Conservation (phyloP, 2,888 invertebrate genomes). For the Pasiphila rectangulata region DNA sequence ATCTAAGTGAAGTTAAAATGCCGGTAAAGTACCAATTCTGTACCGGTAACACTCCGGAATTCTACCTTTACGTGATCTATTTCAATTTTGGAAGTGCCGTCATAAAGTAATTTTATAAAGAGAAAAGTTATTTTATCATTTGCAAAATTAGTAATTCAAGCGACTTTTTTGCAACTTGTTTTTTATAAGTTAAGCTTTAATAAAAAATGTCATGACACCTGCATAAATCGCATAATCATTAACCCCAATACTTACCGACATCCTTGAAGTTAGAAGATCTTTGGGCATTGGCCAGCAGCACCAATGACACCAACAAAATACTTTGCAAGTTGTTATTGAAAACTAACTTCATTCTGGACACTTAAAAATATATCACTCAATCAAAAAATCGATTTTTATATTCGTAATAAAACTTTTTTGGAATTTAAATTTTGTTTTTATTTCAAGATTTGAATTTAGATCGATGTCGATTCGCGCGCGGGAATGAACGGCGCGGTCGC, state of each 20-base stretch:
- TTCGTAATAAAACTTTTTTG: too few species aligned
- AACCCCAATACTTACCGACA: constrained; percentile 44
- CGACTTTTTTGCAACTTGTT: too few species aligned
- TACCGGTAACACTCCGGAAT: too few species aligned
- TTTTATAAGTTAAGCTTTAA: too few species aligned
- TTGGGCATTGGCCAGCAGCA: constrained; percentile 70
- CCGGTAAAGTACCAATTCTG: too few species aligned
- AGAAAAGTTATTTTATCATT: too few species aligned
- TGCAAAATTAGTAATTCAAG: too few species aligned
- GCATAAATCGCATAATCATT: not conserved
- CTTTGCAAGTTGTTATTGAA: constrained; percentile 59
- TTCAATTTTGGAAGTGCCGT: too few species aligned
- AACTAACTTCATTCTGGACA: constrained; percentile 56
- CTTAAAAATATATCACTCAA: not conserved
- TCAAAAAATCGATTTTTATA: not conserved
- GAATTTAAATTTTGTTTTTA: too few species aligned
- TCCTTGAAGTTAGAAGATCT: constrained; percentile 63
- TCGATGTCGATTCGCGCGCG: constrained; percentile 66
- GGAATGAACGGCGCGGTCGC: constrained; percentile 42
- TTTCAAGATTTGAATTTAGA: constrained; percentile 39
- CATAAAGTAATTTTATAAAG: too few species aligned
- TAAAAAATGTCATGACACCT: not conserved
- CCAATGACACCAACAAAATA: constrained; percentile 66
- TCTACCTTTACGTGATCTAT: too few species aligned
- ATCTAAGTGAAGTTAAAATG: too few species aligned